These are phyloP conservation scores for Brenthis ino DNA, from an alignment of 2,888 invertebrate species.

Conservation along the genomic window DNA sequence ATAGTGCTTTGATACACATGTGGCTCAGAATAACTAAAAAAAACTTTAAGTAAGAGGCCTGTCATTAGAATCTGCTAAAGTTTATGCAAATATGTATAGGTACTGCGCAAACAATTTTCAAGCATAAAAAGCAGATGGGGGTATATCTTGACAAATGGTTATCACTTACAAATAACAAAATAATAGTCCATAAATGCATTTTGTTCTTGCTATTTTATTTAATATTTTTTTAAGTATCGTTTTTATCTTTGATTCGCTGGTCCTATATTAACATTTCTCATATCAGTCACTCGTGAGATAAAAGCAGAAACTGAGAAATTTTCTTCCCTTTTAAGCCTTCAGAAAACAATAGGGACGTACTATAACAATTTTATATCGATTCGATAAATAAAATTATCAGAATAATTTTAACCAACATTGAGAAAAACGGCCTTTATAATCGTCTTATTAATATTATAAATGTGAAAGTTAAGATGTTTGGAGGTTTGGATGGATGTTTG, in stretches of 20 bases:
- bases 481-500: too few species aligned
- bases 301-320: slow-evolving; percentile 38
- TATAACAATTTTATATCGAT: slow-evolving; percentile 11
- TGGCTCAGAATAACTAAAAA: neutral
- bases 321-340: slow-evolving; percentile 18
- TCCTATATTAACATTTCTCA: slow-evolving; percentile 15
- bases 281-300: slow-evolving; percentile 31
- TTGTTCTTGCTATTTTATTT: slow-evolving; percentile 3
- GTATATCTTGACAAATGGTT: neutral
- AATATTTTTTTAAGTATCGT: neutral
- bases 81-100: neutral
- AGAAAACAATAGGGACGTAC: slow-evolving; percentile 22
- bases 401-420: neutral
- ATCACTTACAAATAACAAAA: slow-evolving; percentile 34
- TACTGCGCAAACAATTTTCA: neutral
- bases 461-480: too few species aligned
- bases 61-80: too few species aligned
- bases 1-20: too few species aligned
- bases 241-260: neutral
- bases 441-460: too few species aligned
- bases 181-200: slow-evolving; percentile 27
- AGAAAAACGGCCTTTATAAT: neutral
- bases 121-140: neutral
- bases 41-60: too few species aligned
- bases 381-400: neutral